A percentile compares a stretch with the other conserved stretches of the same genome.
Evolutionary conservation across 2,888 invertebrate genomes (phyloP).

Genomic region (Monopis laevigella): DNA sequence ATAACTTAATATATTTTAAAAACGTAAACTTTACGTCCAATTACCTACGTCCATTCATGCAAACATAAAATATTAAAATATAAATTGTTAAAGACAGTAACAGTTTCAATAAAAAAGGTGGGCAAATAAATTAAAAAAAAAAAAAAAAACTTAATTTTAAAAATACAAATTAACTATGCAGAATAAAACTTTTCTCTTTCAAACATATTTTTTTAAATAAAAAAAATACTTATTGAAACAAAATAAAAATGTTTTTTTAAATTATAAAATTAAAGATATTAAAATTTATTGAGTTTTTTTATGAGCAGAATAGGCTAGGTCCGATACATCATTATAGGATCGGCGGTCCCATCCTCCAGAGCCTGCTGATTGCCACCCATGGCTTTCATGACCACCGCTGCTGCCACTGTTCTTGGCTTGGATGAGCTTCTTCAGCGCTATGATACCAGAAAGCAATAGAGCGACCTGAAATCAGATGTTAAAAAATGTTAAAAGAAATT

Average conservation of each 20-base stretch:
- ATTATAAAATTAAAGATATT: not conserved
- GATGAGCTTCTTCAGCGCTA: conserved; percentile 83
- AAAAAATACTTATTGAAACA: conserved; percentile 5
- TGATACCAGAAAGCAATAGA: conserved; percentile 80
- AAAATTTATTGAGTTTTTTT: conserved; percentile 29
- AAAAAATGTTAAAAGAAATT: too few species aligned
- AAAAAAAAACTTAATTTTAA: too few species aligned
- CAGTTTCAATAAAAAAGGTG: too few species aligned
- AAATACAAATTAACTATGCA: too few species aligned
- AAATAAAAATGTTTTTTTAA: conserved; percentile 12
- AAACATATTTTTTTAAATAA: too few species aligned
- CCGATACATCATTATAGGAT: conserved; percentile 59
- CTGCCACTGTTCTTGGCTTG: conserved; percentile 71
- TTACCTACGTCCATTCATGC: too few species aligned
- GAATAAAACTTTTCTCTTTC: too few species aligned
- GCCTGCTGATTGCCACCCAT: conserved; percentile 62
- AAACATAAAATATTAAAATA: too few species aligned
- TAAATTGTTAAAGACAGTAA: too few species aligned
- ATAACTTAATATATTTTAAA: conserved; percentile 8
- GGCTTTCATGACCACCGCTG: conserved; percentile 58
- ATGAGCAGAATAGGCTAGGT: conserved; percentile 78
- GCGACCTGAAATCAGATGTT: conserved; percentile 81
- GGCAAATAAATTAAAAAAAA: too few species aligned
- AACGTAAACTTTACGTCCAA: too few species aligned
- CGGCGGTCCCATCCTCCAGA: conserved; percentile 77